Evolutionary conservation across 2,113 vertebrate species (phyloP).

Genomic region (Pollachius pollachius): DNA sequence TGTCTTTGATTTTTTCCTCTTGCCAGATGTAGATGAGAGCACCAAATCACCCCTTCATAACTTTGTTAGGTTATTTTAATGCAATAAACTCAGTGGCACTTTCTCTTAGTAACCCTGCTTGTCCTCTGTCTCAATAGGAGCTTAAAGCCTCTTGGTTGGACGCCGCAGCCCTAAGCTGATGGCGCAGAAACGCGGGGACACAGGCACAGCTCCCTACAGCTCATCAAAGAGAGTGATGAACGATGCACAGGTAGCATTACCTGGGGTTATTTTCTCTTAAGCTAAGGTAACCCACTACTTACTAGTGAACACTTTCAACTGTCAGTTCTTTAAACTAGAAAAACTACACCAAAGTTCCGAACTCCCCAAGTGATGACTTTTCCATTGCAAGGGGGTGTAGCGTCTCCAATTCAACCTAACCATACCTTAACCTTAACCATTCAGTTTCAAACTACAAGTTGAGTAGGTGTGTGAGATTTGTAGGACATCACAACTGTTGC

Average conservation of each 20-base stretch:
- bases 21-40: neutral
- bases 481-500: no score
- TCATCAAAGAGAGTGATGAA: conserved; percentile 44
- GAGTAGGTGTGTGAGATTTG: no score
- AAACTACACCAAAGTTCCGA: no score
- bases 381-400: no score
- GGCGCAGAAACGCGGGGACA: conserved; percentile 22
- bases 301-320: neutral
- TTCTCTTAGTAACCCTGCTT: conserved; percentile 33
- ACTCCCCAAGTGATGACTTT: no score
- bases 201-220: conserved; percentile 23
- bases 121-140: conserved; percentile 39
- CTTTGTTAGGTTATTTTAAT: conserved; percentile 6
- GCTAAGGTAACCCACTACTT: neutral
- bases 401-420: no score
- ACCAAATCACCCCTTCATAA: neutral
- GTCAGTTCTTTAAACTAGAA: neutral
- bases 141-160: conserved; percentile 18
- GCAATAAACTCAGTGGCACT: conserved; percentile 26
- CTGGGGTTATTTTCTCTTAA: neutral
- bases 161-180: conserved; percentile 33
- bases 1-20: neutral
- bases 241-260: neutral
- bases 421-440: no score
- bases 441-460: no score